phyloP scores from a whole-genome alignment of 2,888 invertebrate genomes.

The Parnassius mnemosyne region DNA sequence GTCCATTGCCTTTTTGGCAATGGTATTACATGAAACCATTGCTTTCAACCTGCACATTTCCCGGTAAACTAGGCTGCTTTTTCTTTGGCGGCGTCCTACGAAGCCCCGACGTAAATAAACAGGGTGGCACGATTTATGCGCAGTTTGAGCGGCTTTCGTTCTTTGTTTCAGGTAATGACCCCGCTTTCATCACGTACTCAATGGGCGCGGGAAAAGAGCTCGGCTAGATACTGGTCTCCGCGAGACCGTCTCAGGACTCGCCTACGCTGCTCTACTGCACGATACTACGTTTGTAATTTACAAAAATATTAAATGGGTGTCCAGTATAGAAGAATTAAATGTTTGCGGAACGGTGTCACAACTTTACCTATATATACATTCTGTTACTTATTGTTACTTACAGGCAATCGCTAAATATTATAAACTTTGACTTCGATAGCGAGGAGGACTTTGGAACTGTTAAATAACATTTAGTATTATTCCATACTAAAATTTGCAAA shows the following conservation, averaged over 20 bases:
- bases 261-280: constrained; percentile 5
- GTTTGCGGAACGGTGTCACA: too few relatives aligned
- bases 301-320: constrained; percentile 18
- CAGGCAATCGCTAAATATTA: too few relatives aligned
- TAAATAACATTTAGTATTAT: too few relatives aligned
- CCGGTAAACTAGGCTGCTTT: constrained; percentile 65
- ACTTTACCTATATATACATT: too few relatives aligned
- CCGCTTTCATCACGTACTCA: constrained; percentile 74
- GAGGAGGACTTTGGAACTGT: too few relatives aligned
- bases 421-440: too few relatives aligned
- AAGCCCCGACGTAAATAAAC: constrained; percentile 70
- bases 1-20: constrained; percentile 26
- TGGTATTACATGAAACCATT: constrained; percentile 45
- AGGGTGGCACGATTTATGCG: constrained; percentile 73
- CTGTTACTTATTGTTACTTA: too few relatives aligned
- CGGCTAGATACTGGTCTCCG: constrained; percentile 53
- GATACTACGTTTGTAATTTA: constrained; percentile 27
- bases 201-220: constrained; percentile 66
- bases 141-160: constrained; percentile 72
- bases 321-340: too few relatives aligned
- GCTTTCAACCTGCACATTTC: constrained; percentile 49
- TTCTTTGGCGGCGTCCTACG: constrained; percentile 70
- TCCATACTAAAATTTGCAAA: too few relatives aligned
- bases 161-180: constrained; percentile 80
- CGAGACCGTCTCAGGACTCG: constrained; percentile 21